phyloP scores from a whole-genome alignment of 1,140 invertebrate genomes.

The Chironomus striatipennis region DNA sequence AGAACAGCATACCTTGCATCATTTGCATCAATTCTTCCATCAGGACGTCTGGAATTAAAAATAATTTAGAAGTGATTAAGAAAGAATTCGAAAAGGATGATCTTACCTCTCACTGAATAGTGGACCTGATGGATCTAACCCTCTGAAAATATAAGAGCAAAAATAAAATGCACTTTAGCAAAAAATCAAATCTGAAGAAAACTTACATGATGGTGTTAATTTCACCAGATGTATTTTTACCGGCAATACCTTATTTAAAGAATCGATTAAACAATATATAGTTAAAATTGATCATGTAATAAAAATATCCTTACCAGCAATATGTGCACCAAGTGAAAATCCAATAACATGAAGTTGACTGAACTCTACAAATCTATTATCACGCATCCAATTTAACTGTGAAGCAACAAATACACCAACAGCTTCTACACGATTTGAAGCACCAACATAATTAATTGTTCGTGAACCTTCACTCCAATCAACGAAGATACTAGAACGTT shows the following conservation, averaged over 20 bases:
- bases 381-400: constrained; percentile 26
- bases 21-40: constrained; percentile 49
- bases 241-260: too few species aligned
- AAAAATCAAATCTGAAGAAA: too few species aligned
- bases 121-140: too few species aligned
- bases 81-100: too few species aligned
- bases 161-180: too few species aligned
- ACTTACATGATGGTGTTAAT: constrained; percentile 29
- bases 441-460: constrained; percentile 16
- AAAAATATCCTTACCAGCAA: constrained; percentile 47
- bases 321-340: constrained; percentile 54
- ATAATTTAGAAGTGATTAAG: too few species aligned
- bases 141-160: too few species aligned
- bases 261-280: background rate
- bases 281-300: too few species aligned
- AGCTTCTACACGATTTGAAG: background rate
- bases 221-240: constrained; percentile 32
- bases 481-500: background rate
- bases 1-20: constrained; percentile 61
- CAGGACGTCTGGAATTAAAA: constrained; percentile 39
- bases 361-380: constrained; percentile 18
- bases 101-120: too few species aligned
- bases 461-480: background rate
- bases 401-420: constrained; percentile 11
- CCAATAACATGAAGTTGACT: constrained; percentile 51